phyloP scores from a whole-genome alignment of 2,113 vertebrate species.

The Neodontobutis hainanensis region DNA sequence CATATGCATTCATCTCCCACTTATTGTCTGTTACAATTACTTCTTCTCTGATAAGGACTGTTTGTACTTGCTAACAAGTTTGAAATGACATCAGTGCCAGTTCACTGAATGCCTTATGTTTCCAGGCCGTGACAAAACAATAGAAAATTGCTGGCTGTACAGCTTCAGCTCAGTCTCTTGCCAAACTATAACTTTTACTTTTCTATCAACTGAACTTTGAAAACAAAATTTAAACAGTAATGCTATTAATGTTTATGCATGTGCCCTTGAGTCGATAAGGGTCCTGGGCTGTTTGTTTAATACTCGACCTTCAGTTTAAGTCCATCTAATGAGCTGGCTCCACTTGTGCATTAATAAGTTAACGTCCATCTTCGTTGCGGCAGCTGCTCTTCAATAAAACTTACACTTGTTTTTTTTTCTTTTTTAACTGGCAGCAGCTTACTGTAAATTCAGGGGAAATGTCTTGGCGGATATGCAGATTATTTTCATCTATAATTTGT shows the following conservation, averaged over 20 bases:
- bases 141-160: neutral
- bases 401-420: neutral
- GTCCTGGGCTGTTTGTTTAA: conserved; percentile 10
- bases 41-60: conserved; percentile 6
- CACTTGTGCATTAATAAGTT: neutral
- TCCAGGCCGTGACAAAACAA: too few species aligned
- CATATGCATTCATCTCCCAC: neutral
- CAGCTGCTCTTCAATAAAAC: conserved; percentile 9
- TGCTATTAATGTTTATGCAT: conserved; percentile 23
- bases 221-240: conserved; percentile 22
- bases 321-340: conserved; percentile 34
- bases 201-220: neutral
- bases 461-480: conserved; percentile 15
- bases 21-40: conserved; percentile 2
- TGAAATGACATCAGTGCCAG: conserved; percentile 2
- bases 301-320: conserved; percentile 30
- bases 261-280: conserved; percentile 16
- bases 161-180: conserved; percentile 2
- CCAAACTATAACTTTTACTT: conserved; percentile 9
- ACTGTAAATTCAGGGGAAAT: conserved; percentile 6
- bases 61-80: conserved; percentile 15
- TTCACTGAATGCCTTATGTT: neutral
- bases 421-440: conserved; percentile 11
- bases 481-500: conserved; percentile 35
- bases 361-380: conserved; percentile 2